Evolutionary conservation across 1,140 invertebrate genomes (phyloP), one percentile per base, ranked within the genome.

Genomic region (Diorhabda elongata): DNA sequence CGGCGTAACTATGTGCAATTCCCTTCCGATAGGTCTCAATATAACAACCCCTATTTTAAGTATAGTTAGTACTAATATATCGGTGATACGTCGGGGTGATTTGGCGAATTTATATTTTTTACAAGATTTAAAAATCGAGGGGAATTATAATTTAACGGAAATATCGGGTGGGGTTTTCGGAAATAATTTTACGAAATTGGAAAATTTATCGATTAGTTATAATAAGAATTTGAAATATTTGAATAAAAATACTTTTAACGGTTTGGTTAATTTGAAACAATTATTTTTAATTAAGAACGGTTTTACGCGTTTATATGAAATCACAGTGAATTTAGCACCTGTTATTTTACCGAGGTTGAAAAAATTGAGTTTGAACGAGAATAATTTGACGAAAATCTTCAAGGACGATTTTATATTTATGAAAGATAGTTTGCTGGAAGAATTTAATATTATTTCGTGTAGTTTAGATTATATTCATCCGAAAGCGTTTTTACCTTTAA

Each of bases 391-490:
- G 0, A 67, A 67, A 58, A 75, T 80, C 45, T 43, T 57, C 3
- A 61, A 61, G 44, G 42, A 74, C n/a, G 73, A 73, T 68, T 79
- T 80, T 68, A 6, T 44, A 11, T 8, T 67, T 5, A 70, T 80
- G 70, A 9, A 66, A 7, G 71, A 71, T 52, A 71, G 67, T 44
- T 57, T 45, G 2, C 60, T 80, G n/a, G 57, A 69, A 61, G 80
- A 80, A 74, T 77, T 87, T 3, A 79, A 82, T 72, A 70, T 87
- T 42, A 80, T 81, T 66, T 77, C 84, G 57, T 86, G 85, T 73
- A 81, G 82, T 68, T 71, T 85, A 41, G 83, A 85, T 56, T 79
- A 76, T 52, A 82, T 87, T 43, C 80, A 85, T 77, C 79, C 83
- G 5, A 72, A 81, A 44, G 82, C 81, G 70, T 82, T 87, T 52